Evolutionary conservation across 2,113 vertebrate genomes (phyloP).

Genomic region (Ochotona princeps): DNA sequence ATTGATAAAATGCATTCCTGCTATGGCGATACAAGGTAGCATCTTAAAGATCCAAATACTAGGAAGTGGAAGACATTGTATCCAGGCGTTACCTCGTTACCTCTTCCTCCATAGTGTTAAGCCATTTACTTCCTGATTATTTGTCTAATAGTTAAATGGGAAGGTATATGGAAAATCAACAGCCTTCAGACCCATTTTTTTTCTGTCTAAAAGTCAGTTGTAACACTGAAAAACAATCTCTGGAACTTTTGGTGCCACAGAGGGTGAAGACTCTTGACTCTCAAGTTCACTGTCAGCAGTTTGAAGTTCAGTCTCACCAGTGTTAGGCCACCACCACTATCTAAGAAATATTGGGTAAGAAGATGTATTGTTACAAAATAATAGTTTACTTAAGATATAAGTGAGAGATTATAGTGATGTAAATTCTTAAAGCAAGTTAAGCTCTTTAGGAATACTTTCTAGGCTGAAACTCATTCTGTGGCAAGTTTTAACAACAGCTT

Average conservation of each 20-base stretch:
- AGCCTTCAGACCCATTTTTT: neutral
- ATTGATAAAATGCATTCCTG: neutral
- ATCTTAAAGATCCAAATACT: neutral
- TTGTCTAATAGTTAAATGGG: neutral
- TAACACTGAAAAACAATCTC: neutral
- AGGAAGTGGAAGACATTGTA: neutral
- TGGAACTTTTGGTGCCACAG: neutral
- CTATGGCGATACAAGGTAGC: neutral
- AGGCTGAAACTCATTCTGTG: neutral
- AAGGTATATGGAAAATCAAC: neutral
- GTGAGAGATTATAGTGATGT: neutral
- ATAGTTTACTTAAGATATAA: neutral
- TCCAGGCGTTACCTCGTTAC: neutral
- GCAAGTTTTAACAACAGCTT: neutral
- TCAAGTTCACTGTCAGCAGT: neutral
- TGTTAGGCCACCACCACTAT: neutral
- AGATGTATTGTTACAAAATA: neutral
- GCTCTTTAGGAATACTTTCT: neutral
- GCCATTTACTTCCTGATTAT: neutral
- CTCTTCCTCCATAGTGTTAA: neutral
- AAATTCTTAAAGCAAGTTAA: neutral
- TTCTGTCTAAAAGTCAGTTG: neutral
- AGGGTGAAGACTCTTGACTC: neutral
- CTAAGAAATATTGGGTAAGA: neutral
- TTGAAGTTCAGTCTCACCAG: neutral